Evolutionary conservation across 2,797 vertebrate species (phyloP), one percentile per base, ranked within the genome.

Genomic region (Hybognathus amarus): DNA sequence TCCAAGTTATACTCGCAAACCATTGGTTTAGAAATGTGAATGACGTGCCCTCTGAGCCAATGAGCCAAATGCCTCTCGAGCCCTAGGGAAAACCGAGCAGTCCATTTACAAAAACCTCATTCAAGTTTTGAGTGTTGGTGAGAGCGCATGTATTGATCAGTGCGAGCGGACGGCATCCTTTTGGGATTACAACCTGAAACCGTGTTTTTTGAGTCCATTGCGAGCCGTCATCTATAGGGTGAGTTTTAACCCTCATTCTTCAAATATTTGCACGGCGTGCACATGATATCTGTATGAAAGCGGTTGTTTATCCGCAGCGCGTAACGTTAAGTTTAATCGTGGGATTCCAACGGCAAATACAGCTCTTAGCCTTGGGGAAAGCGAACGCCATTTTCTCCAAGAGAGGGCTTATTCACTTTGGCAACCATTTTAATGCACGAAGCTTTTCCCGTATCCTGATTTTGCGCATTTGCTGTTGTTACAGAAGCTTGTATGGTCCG

Each of bases 331-430:
- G 52, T 88, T 90, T 84, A 17, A 74, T 86, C 61, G 64, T 52
- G 73, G 83, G 81, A 73, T 87, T 88, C 83, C 81, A 87, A 87
- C 52, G 86, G 63, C 85, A 89, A 86, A 86, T 77, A 78, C 81
- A 82, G 86, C 89, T 83, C 54, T 87, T 67, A 79, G 80, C 89
- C 88, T 71, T 83, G 69, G 71, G 77, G 79, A 36, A 90, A 87
- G 87, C 79, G 88, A 92, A 91, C 94, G 93, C 93, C 93, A 94
- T 95, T 89, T 94, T 93, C 87, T 90, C 90, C 83, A 83, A 90
- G 80, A 91, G 75, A 88, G 86, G 81, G 78, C 88, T 93, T 92
- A 91, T 64, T 71, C 40, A 40, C 87, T 91, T 90, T 90, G 88
- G 87, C 90, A 90, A 92, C 92, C 90, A 91, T 94, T 90, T 93